Conservation (phyloP, 2,797 vertebrate genomes). For the Myotis planiceps region DNA sequence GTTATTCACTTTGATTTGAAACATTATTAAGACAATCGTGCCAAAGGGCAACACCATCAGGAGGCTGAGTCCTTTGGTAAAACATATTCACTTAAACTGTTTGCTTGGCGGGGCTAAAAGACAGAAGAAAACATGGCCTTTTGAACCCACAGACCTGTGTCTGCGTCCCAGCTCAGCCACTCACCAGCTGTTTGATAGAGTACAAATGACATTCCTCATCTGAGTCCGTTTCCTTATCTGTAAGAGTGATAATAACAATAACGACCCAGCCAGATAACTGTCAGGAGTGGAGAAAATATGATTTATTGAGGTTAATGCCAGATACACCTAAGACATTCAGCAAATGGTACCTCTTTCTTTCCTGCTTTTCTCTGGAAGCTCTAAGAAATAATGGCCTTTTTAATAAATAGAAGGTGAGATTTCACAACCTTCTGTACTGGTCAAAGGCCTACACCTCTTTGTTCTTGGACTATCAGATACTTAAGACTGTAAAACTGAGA, state of each 20-base stretch:
- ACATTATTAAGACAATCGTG: not conserved
- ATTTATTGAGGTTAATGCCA: not conserved
- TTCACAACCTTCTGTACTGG: not conserved
- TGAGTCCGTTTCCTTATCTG: not conserved
- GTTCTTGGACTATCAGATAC: slow-evolving; percentile 4
- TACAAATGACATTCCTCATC: not conserved
- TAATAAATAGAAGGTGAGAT: not conserved
- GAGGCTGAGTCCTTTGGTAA: not conserved
- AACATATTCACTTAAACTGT: not conserved
- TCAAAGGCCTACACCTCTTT: not conserved
- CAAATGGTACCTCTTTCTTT: not conserved
- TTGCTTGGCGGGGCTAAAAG: not conserved
- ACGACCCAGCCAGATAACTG: not conserved
- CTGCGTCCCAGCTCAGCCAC: not conserved
- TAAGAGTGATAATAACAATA: not conserved
- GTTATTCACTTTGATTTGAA: not conserved
- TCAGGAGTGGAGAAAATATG: not conserved
- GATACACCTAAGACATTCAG: not conserved
- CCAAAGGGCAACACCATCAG: not conserved
- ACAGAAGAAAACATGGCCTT: not conserved
- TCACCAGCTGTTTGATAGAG: not conserved
- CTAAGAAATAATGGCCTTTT: slow-evolving; percentile 14
- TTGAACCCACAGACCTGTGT: not conserved
- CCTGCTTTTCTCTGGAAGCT: not conserved
- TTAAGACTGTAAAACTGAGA: not conserved